Evolutionary conservation across 30 jellyfish, hydroid and myxozoan genomes (phyloP), one percentile per base, ranked within the genome.

Genomic region (Pelagia noctiluca): DNA sequence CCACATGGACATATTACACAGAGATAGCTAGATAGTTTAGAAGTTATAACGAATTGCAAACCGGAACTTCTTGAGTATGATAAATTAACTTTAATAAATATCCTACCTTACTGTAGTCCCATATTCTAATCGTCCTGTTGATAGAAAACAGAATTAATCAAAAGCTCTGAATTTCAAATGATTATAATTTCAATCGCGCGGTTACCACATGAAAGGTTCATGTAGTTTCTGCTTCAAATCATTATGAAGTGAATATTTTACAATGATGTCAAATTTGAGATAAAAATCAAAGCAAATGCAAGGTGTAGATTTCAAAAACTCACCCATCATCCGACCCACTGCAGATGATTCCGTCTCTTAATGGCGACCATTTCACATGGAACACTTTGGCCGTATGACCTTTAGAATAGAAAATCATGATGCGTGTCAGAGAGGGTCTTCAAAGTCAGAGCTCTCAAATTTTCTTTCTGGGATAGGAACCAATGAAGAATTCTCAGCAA

Each of bases 271-370:
- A n/a, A n/a, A n/a, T 16, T 5, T 16, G 16, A 42, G 8, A 42
- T 5, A 42, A 42, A 8, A 42, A 8, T 16, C 8, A 5, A 42
- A 16, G 57, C 57, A 42, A 5, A 42, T 5, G 57, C 57, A 42
- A 42, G 16, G 57, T n/a, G 16, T 16, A 42, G 57, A 42, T 42
- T 42, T 42, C 57, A 63, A 34, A 1, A 22, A 57, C 88, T 1
- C 78, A 87, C 96, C 83, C 76, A 50, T 87, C 96, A 32, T 87
- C 96, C 3, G 96, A 87, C 13, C 96, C 96, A 78, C 92, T 77
- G 84, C 96, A 87, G 18, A 87, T 32, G 29, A 87, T 68, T 35
- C 96, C 96, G 52, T 87, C 96, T 29, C 79, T 87, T 35, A 87
- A 60, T 1, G 91, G 91, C 8, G 91, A 77, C 96, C 96, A 87